These are phyloP conservation scores for Lordiphosa clarofinis DNA, from an alignment of 1,140 invertebrate species.

Conservation along the genomic window DNA sequence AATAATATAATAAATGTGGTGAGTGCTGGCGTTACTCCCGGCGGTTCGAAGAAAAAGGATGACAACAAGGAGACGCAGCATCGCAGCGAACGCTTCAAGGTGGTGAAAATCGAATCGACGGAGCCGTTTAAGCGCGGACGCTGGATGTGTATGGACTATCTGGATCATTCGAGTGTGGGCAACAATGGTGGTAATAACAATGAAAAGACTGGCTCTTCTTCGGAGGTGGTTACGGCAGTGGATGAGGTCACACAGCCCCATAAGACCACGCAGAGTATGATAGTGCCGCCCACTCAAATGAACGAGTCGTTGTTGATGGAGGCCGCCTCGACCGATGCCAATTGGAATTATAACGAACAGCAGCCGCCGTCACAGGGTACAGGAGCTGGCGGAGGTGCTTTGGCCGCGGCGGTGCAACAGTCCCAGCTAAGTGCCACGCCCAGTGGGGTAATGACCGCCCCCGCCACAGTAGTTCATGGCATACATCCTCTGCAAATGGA, in stretches of 20 bases:
- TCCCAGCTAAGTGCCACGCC: conserved; percentile 41
- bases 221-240: conserved; percentile 26
- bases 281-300: conserved; percentile 63
- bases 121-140: conserved; percentile 95
- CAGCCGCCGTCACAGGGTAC: neutral
- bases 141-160: conserved; percentile 97
- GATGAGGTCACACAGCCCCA: conserved; percentile 28
- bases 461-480: conserved; percentile 71
- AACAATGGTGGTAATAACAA: conserved; percentile 54
- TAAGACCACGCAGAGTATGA: conserved; percentile 78
- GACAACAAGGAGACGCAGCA: conserved; percentile 87
- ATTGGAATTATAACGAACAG: conserved; percentile 65
- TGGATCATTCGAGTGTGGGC: conserved; percentile 86
- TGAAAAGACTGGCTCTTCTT: conserved; percentile 67
- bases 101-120: conserved; percentile 97
- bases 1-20: conserved; percentile 85
- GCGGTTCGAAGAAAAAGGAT: conserved; percentile 83
- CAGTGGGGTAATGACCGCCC: conserved; percentile 68
- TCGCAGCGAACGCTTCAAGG: conserved; percentile 94
- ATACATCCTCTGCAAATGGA: conserved; percentile 67
- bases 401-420: conserved; percentile 14
- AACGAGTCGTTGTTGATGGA: conserved; percentile 70
- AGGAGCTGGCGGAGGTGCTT: neutral
- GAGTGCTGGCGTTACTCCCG: conserved; percentile 80
- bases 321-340: conserved; percentile 63